phyloP scores from a whole-genome alignment of 1,140 invertebrate species.

The Drosophila baimaii region DNA sequence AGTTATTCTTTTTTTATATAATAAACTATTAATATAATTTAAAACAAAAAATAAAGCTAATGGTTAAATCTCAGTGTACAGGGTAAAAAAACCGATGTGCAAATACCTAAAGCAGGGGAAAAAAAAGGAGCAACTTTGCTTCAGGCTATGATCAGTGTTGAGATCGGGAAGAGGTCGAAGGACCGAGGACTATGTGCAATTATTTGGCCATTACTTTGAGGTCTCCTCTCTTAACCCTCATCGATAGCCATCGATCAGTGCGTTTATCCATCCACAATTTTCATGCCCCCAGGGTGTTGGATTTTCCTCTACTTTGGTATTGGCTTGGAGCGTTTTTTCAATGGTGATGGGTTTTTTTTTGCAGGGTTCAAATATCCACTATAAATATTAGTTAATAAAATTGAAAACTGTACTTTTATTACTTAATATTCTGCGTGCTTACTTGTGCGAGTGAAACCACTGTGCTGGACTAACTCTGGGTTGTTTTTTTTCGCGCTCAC shows the following conservation, averaged over 20 bases:
- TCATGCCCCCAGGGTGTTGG: not conserved
- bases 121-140: slow-evolving; percentile 67
- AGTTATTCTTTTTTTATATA: not conserved
- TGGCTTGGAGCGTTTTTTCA: slow-evolving; percentile 2
- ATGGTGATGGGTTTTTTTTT: slow-evolving; percentile 1
- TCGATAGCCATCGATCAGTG: slow-evolving; percentile 60
- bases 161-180: slow-evolving; percentile 10
- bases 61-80: no score
- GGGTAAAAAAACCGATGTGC: slow-evolving; percentile 50
- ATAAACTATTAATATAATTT: no score
- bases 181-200: slow-evolving; percentile 42
- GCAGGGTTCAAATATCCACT: not conserved
- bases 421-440: not conserved
- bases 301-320: slow-evolving; percentile 4
- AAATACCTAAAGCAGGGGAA: slow-evolving; percentile 47
- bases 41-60: no score
- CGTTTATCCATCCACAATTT: slow-evolving; percentile 16
- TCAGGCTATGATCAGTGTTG: slow-evolving; percentile 45
- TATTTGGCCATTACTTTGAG: slow-evolving; percentile 73
- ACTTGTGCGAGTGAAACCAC: not conserved
- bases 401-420: not conserved
- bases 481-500: not conserved
- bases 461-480: not conserved
- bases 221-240: slow-evolving; percentile 14
- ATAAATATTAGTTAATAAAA: not conserved